These are phyloP conservation scores for Urocolius indicus DNA, from an alignment of 2,113 vertebrate species.

Conservation along the genomic window DNA sequence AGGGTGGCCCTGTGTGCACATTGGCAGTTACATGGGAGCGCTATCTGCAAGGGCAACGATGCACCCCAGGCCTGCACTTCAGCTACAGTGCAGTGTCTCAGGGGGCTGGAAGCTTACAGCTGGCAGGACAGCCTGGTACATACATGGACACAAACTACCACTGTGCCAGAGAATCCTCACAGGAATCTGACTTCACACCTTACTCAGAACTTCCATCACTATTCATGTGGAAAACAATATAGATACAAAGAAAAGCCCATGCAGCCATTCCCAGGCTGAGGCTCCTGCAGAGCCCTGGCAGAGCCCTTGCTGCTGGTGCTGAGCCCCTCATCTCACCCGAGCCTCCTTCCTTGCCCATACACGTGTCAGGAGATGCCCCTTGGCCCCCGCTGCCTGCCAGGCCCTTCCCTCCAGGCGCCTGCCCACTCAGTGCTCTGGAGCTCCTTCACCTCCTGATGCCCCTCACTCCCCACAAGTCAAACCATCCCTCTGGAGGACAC, in stretches of 20 bases:
- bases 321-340: background rate
- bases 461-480: background rate
- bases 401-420: background rate
- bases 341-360: background rate
- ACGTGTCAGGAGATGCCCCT: background rate
- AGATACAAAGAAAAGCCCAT: too few relatives aligned
- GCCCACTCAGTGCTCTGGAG: background rate
- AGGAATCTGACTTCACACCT: background rate
- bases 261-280: too few relatives aligned
- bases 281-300: too few relatives aligned
- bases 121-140: background rate
- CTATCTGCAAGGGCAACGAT: background rate
- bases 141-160: background rate
- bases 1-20: fast-evolving
- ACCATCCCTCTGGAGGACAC: background rate
- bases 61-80: background rate
- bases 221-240: background rate
- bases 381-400: background rate
- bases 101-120: background rate
- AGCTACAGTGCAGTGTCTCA: background rate
- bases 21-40: background rate
- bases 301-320: background rate
- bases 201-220: background rate
- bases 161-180: background rate
- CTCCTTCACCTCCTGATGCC: background rate